A percentile compares a stretch with the other conserved stretches of the same genome.
Evolutionary conservation across 2,113 vertebrate species (phyloP).

Genomic region (Brevimyrus niger): DNA sequence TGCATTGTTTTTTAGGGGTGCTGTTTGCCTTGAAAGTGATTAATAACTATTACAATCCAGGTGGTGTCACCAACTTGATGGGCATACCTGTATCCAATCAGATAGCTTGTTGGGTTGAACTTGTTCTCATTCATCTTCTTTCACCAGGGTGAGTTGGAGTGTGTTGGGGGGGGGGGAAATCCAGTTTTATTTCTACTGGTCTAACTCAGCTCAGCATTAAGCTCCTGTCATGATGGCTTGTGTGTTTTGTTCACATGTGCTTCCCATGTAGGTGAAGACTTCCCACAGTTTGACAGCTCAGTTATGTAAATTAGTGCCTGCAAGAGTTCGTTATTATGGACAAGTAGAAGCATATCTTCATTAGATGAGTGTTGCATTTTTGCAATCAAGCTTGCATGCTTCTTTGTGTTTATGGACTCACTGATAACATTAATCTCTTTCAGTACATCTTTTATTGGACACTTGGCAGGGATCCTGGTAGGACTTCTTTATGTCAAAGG

Average conservation of each 20-base stretch:
- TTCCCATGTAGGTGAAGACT: neutral
- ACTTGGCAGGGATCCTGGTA: conserved; percentile 87
- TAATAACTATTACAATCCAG: conserved; percentile 78
- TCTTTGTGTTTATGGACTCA: conserved; percentile 22
- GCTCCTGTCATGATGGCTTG: neutral
- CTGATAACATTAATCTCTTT: conserved; percentile 19
- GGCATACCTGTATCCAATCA: conserved; percentile 69
- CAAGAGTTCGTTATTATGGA: conserved; percentile 8
- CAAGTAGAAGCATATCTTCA: neutral
- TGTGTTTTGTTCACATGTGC: neutral
- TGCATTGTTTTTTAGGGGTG: conserved; percentile 68
- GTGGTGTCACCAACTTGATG: conserved; percentile 66
- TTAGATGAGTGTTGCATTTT: neutral
- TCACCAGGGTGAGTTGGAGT: conserved; percentile 69
- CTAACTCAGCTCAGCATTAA: too few relatives aligned
- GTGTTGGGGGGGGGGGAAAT: neutral
- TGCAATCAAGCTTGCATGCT: neutral
- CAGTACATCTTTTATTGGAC: conserved; percentile 85
- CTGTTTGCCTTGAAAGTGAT: conserved; percentile 93
- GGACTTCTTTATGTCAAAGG: conserved; percentile 81
- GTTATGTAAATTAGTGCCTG: neutral
- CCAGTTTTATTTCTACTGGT: too few relatives aligned
- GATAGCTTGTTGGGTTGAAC: conserved; percentile 85
- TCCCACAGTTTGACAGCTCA: neutral
- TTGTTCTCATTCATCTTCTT: conserved; percentile 78